Evolutionary conservation across 2,113 vertebrate species (phyloP).

Genomic region (Sturnus vulgaris): DNA sequence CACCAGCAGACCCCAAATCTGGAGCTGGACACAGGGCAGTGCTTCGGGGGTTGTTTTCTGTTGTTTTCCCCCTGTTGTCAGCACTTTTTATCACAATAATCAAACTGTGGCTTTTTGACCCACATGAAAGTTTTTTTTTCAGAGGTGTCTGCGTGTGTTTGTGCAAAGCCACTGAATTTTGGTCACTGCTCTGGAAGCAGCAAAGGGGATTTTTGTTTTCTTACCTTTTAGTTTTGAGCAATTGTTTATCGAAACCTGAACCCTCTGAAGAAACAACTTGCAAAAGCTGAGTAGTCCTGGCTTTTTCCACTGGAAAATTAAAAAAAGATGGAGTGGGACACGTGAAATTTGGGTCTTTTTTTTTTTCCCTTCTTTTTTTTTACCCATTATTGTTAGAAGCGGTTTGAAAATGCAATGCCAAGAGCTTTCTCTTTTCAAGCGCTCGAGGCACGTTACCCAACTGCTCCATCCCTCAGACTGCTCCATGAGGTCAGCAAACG

Average conservation of each 20-base stretch:
- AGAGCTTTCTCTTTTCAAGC: slow-evolving; percentile 51
- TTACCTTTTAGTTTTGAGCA: slow-evolving; percentile 37
- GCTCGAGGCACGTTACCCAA: neutral
- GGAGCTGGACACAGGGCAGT: neutral
- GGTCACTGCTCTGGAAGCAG: slow-evolving; percentile 7
- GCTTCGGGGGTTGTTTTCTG: neutral
- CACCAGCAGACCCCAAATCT: neutral
- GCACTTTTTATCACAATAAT: neutral
- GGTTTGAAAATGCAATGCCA: neutral
- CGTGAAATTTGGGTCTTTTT: slow-evolving; percentile 10
- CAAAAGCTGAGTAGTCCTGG: slow-evolving; percentile 25
- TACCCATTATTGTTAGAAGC: slow-evolving; percentile 10
- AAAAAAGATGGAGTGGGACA: slow-evolving; percentile 17
- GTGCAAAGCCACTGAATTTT: slow-evolving; percentile 5
- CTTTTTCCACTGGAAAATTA: slow-evolving; percentile 57
- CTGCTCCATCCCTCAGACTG: neutral
- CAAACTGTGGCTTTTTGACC: slow-evolving; percentile 30
- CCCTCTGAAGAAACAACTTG: neutral
- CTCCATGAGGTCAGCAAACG: neutral
- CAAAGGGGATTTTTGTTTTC: neutral
- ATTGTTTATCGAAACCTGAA: slow-evolving; percentile 2
- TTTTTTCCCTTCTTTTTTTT: neutral
- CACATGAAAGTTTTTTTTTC: neutral
- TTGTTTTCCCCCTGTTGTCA: neutral
- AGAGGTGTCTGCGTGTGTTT: neutral